These are phyloP conservation scores for Columba livia DNA, from an alignment of 2,113 vertebrate genomes.

Conservation along the genomic window DNA sequence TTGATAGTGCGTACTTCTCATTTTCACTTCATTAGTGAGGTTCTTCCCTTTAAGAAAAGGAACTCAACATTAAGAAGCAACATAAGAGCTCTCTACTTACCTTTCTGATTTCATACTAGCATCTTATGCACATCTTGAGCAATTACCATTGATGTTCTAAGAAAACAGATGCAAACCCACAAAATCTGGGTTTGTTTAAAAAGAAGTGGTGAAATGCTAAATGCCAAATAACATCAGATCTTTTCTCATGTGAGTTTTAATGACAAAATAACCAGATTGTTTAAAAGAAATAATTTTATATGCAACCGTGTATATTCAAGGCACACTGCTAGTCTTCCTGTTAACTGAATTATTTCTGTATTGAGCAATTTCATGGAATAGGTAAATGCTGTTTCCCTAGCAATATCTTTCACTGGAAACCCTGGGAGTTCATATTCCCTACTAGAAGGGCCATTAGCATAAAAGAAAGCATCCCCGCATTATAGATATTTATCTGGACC, in stretches of 20 bases:
- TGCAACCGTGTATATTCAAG: neutral
- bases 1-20: neutral
- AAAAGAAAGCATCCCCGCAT: neutral
- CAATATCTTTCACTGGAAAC: neutral
- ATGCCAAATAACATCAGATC: neutral
- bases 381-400: neutral
- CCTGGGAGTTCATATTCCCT: neutral
- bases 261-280: neutral
- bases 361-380: neutral
- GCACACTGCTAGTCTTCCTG: neutral
- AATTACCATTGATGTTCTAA: neutral
- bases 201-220: neutral
- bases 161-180: neutral
- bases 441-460: neutral
- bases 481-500: slow-evolving; percentile 1
- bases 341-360: neutral
- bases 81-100: neutral
- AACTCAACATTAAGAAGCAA: neutral
- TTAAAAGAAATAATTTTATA: neutral
- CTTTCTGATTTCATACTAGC: neutral
- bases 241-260: neutral
- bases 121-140: neutral
- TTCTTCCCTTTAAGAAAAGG: neutral
- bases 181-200: neutral
- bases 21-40: neutral